Evolutionary conservation across 92 coral and sea anemone genomes (phyloP).

Genomic region (Chrysogorgia sp.): DNA sequence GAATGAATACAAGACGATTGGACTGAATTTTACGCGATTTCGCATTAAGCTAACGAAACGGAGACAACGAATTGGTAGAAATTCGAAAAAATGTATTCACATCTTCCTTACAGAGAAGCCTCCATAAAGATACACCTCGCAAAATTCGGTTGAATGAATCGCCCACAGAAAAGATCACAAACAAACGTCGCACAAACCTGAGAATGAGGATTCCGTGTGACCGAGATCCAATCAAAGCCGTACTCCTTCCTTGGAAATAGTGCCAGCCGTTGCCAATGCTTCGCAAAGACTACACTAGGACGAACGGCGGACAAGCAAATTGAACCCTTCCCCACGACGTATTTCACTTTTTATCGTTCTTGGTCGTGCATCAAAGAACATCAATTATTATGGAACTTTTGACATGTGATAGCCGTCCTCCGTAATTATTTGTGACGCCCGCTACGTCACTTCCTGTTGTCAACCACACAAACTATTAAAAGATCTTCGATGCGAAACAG

Average conservation of each 20-base stretch:
- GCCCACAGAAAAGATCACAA: neutral
- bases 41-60: no score
- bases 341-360: neutral
- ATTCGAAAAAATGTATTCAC: no score
- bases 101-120: neutral
- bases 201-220: neutral
- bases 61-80: no score
- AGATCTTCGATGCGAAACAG: neutral
- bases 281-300: neutral
- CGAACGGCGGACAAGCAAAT: neutral
- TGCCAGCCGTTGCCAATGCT: neutral
- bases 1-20: no score
- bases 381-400: conserved; percentile 29
- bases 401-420: conserved; percentile 36
- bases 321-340: neutral
- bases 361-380: conserved; percentile 24
- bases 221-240: neutral
- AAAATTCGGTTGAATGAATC: conserved; percentile 3
- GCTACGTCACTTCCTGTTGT: conserved; percentile 34
- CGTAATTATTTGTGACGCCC: conserved; percentile 22
- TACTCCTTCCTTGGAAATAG: neutral
- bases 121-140: neutral
- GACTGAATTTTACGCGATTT: no score
- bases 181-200: conserved; percentile 15
- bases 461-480: neutral